Base-by-base conservation (phyloP, 1,140 invertebrate species). In the Drosophila orena region DNA sequence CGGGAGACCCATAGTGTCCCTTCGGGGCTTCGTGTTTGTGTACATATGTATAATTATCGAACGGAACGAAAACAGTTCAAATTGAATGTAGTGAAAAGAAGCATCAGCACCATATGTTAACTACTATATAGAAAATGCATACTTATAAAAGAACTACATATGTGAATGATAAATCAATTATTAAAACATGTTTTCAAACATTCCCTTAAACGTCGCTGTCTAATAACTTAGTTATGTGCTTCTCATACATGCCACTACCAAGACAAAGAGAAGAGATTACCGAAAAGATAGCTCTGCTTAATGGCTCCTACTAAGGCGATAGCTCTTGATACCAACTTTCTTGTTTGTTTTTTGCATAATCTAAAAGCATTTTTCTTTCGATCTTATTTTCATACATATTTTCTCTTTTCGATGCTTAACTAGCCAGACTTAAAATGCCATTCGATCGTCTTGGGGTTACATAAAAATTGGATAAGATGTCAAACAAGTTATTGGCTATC, bases 121-220 rank as follows among this genome's bases (percentile, higher is more conserved):
- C 58, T 71, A 71, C 57, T 73, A 74, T 74, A 73, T 69, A 77
- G 54, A 60, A 65, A 53, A 57, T 75, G 47, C 71, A 47, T 65
- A 57, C 73, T 50, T 68, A 59, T 38, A 76, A 46, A 38, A 47
- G 52, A 64, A 64, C 47, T 60, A 77, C 62, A 77, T 60, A 77
- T 60, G 55, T 77, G 72, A 76, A 68, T 58, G 61, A 77, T 60
- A 77, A 69, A 69, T 68, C 62, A 77, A 76, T 60, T 69, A 77
- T 77, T 77, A 77, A 76, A 76, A 68, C 60, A 69, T 60, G 71
- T 76, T 76, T 76, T 65, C 73, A 76, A 77, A 77, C 74, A 77
- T 77, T 77, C 74, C 74, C 62, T 68, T 43, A 57, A 70, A 70
- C 20, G 49, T 5, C 6, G 46, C 40, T 15, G 24, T 53, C 46